Evolutionary conservation across 2,797 vertebrate genomes (phyloP).

Genomic region (Gambusia yucatana): DNA sequence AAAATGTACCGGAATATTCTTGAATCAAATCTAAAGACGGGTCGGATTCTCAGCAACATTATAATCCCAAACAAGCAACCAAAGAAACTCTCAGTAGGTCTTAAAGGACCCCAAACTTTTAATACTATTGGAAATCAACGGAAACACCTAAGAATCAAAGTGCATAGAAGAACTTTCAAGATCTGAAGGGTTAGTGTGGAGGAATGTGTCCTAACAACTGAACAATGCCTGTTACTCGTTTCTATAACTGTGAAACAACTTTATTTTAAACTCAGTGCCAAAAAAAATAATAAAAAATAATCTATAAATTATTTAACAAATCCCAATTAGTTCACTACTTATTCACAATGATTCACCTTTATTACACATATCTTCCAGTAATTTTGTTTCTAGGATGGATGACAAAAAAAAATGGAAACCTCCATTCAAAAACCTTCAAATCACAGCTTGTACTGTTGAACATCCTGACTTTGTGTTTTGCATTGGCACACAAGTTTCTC

Average conservation of each 20-base stretch:
- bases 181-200: not conserved
- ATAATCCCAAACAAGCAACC: not conserved
- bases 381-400: not conserved
- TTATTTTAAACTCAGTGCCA: not conserved
- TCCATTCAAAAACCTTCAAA: not conserved
- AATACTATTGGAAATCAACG: not conserved
- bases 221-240: not conserved
- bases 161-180: not conserved
- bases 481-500: constrained; percentile 29
- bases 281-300: not conserved
- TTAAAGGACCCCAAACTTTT: not conserved
- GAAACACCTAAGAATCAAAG: not conserved
- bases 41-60: not conserved
- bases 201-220: not conserved
- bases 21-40: not conserved
- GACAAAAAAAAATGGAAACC: not conserved
- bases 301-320: not conserved
- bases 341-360: not conserved
- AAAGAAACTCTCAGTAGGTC: not conserved
- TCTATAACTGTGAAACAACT: not conserved
- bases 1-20: not conserved
- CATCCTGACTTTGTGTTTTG: not conserved
- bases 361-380: not conserved
- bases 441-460: not conserved
- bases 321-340: not conserved